phyloP scores from a whole-genome alignment of 1,140 invertebrate genomes.

The Gryon sp. region DNA sequence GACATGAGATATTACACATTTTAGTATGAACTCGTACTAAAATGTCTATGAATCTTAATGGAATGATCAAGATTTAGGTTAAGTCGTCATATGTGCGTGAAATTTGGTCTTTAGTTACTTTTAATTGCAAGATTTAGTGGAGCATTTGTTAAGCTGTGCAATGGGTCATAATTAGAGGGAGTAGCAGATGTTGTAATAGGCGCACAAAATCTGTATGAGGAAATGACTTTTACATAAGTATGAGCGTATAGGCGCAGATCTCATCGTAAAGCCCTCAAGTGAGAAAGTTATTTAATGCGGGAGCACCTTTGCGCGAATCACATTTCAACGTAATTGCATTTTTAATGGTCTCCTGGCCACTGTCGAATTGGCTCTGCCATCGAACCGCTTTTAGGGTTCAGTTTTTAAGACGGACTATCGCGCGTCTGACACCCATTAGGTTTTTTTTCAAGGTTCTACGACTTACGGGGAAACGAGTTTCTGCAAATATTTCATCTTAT shows the following conservation, averaged over 20 bases:
- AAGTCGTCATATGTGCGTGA: not conserved
- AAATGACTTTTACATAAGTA: constrained; percentile 22
- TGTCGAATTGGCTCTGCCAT: constrained; percentile 68
- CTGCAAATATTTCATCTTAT: constrained; percentile 56
- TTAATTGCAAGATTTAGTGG: constrained; percentile 1
- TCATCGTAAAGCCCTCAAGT: constrained; percentile 56
- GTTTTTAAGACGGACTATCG: constrained; percentile 57
- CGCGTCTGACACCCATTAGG: constrained; percentile 47
- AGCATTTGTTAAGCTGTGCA: not conserved
- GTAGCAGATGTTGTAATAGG: constrained; percentile 35
- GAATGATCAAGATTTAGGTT: no score
- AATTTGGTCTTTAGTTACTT: not conserved
- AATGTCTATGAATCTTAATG: no score
- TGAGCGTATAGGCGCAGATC: constrained; percentile 26
- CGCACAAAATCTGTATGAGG: constrained; percentile 21
- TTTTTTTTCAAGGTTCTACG: constrained; percentile 60
- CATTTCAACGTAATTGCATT: constrained; percentile 73
- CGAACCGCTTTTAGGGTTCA: constrained; percentile 68
- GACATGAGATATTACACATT: no score
- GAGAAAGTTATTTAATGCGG: constrained; percentile 61
- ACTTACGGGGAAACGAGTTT: constrained; percentile 64
- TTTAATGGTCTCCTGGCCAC: constrained; percentile 70
- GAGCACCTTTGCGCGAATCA: constrained; percentile 66
- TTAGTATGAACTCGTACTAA: no score
- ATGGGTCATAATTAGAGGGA: constrained; percentile 21